Evolutionary conservation across 2,888 invertebrate species (phyloP), one percentile per base, ranked within the genome.

Genomic region (Leptopilina myrica): DNA sequence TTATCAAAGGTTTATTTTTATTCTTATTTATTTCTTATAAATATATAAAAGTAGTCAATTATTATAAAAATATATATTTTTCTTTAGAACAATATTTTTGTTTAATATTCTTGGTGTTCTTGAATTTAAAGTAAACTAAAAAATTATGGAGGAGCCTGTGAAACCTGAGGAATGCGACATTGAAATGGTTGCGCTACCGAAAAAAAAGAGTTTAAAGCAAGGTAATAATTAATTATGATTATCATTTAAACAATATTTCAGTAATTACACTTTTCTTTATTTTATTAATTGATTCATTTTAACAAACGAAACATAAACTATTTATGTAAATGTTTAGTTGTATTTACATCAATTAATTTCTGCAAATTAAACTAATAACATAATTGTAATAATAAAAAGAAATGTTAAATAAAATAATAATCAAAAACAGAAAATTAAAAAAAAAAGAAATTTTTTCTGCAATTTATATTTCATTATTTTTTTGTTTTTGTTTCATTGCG

Each of bases 141-240:
- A 62, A 62, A 84, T 87, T 78, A 89, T 89, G 90, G 87, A 90
- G 59, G 78, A 67, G 76, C 80, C 84, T 15, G 80, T 79, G 56
- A 86, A 89, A 79, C 84, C 87, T 76, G 83, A 82, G 59, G 90
- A 90, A 40, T 86, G 86, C 80, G 65, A 73, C 56, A 73, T 86
- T 14, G 83, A 87, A n/a, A n/a, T 77, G 56, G 83, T 83, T 11
- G 78, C 79, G n/a, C 83, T 85, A 14, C 77, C 84, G 0, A 89
- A 88, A 76, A 84, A 83, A 76, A 91, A 89, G 78, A 90, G 90
- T 81, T 67, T 89, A 77, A 90, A 87, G 79, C 90, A 91, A 87
- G 89, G 91, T 91, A 87, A n/a, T 56, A 5, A 20, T 53, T 15
- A 40, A 20, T 53, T 26, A 40, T 76, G 46, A 62, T 15, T 15